Percentiles rank a stretch among this genome's conserved stretches.
Conservation (phyloP, 2,888 invertebrate species). For the Phrixothrix hirtus region DNA sequence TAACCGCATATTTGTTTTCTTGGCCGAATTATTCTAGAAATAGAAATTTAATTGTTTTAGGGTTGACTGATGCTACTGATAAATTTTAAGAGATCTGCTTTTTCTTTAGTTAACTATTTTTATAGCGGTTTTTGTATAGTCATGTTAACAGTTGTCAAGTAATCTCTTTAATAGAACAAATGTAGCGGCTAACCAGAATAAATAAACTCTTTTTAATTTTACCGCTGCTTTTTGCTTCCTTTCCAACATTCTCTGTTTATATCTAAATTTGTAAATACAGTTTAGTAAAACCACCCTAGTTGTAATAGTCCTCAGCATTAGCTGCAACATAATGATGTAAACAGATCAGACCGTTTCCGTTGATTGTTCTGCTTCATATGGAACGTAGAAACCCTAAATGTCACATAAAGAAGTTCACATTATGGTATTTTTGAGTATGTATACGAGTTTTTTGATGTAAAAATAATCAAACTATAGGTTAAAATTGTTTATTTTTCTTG, state of each 20-base stretch:
- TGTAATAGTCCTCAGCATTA: constrained; percentile 2
- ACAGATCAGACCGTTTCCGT: constrained; percentile 28
- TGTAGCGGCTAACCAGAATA: constrained; percentile 16
- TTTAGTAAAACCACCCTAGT: constrained; percentile 15
- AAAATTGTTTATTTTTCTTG: constrained; percentile 32
- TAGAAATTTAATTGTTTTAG: constrained; percentile 12
- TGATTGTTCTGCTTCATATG: constrained; percentile 24
- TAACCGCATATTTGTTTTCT: constrained; percentile 14
- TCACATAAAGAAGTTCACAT: constrained; percentile 32
- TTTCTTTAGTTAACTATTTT: neutral
- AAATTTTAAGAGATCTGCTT: constrained; percentile 3
- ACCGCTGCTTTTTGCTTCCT: constrained; percentile 4
- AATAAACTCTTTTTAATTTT: constrained; percentile 7
- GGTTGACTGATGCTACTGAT: neutral
- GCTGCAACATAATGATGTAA: constrained; percentile 13
- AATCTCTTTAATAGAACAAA: constrained; percentile 1
- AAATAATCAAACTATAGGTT: constrained; percentile 36
- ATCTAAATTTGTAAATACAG: constrained; percentile 13
- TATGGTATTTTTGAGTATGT: constrained; percentile 30
- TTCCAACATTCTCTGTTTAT: constrained; percentile 7
- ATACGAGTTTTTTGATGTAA: constrained; percentile 26
- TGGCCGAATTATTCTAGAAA: constrained; percentile 21
- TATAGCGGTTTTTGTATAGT: neutral
- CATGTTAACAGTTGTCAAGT: constrained; percentile 6
- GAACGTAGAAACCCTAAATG: constrained; percentile 12